Base-by-base conservation (phyloP, 1,140 invertebrate genomes). In the Drosophila sp. region DNA sequence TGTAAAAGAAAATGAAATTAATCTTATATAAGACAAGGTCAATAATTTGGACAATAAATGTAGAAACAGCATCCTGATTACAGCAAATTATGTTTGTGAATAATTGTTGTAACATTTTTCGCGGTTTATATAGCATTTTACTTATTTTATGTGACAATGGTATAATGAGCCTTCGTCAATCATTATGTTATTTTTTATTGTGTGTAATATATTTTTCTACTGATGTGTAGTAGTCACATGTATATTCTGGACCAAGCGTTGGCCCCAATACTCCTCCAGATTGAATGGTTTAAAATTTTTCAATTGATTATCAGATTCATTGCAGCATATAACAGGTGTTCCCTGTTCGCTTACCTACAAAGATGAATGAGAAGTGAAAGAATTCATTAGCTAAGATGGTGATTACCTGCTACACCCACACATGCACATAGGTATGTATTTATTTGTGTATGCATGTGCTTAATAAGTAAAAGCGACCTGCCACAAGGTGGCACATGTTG, bases 261-360 rank as follows among this genome's bases (percentile, higher is more conserved):
- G 90, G 4, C 90, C 90, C 90, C 90, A 91, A 65, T 90, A 91
- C 61, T 90, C 89, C 48, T 91, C 90, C 78, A 91, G 73, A 76
- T 91, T 83, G 59, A 91, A 91, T 54, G 90, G 90, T 58, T 90
- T 90, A 45, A 91, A 91, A 51, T 91, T 91, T 73, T 91, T 91
- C 63, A 91, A 66, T 74, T 91, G 90, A 76, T 91, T 83, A 72
- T 91, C 90, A 62, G 87, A 81, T 83, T 91, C 90, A 51, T 78
- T 89, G 73, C 84, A 79, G 63, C 83, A 75, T 14, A 91, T 76
- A 45, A 82, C 67, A 32, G 80, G 77, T 45, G 90, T 81, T 8
- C 89, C 78, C 67, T 91, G 90, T 51, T 91, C 90, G 40, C 76
- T 80, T 18, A 91, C 90, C 90, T 91, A 57, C 0, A 61, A 54